Evolutionary conservation across 2,113 vertebrate genomes (phyloP), one percentile per base, ranked within the genome.

Genomic region (Pavo muticus): DNA sequence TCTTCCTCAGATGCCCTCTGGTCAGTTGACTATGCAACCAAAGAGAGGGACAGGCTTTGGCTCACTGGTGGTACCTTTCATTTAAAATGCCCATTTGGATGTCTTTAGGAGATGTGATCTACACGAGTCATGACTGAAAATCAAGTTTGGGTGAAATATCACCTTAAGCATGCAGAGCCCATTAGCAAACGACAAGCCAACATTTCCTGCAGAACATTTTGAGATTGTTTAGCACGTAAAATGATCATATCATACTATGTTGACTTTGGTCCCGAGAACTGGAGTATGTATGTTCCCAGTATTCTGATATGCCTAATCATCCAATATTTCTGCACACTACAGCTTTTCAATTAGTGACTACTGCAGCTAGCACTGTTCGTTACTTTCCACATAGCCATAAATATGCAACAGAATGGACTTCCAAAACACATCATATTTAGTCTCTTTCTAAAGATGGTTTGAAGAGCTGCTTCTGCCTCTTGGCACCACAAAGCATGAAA

Each of bases 241-340:
- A 27, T 8, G 1, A 15, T 56, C 20, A 1, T 8, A 4, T 20
- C 6, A 4, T 40, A 8, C 47, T 24, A 2, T 1, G 0, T 8
- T 56, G 52, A 20, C 8, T 75, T 39, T 79, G 37, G 44, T 40
- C 10, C 82, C 2, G 63, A 63, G 37, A 6, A 20, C 40, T 73
- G 63, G 75, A 90, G 54, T 23, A 20, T 18, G 14, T 85, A 20
- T 21, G 12, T 85, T 75, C 54, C 40, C 37, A 65, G 25, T n/a
- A 83, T 44, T 57, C 44, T 85, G 52, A 63, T 69, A 16, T 15
- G 45, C n/a, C n/a, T 52, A 57, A 52, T 61, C 25, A 70, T 30
- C 13, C 2, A 0, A 5, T 47, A 14, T 50, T 87, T 77, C 54
- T 52, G 40, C 42, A 67, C 27, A 1, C 19, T 44, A 19, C 1